A percentile compares a stretch with the other conserved stretches of the same genome.
Evolutionary conservation across 2,113 vertebrate genomes (phyloP).

Genomic region (Lycaon pictus): DNA sequence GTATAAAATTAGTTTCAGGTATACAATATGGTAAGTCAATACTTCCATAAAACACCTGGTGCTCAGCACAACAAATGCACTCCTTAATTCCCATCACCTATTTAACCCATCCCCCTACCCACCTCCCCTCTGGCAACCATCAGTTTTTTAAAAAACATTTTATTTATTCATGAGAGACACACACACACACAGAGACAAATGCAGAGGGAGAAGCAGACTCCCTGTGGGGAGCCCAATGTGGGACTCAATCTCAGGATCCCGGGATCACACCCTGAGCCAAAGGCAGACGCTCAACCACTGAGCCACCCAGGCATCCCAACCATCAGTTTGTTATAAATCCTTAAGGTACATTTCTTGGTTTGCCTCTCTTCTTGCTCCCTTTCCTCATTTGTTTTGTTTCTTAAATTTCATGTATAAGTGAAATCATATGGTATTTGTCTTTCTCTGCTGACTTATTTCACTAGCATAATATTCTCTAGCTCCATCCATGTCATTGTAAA

Average conservation of each 20-base stretch:
- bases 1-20: not conserved
- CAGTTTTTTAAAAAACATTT: not conserved
- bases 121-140: not conserved
- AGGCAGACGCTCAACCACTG: too few relatives aligned
- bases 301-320: not conserved
- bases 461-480: not conserved
- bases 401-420: not conserved
- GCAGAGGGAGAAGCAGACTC: too few relatives aligned
- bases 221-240: too few relatives aligned
- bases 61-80: not conserved
- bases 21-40: not conserved
- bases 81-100: not conserved
- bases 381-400: not conserved
- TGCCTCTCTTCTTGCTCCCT: not conserved
- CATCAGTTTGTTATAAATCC: not conserved
- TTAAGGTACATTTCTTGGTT: not conserved
- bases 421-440: not conserved
- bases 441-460: not conserved
- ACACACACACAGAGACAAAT: too few relatives aligned
- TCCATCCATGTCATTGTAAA: not conserved
- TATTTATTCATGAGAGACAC: too few relatives aligned
- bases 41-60: not conserved
- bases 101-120: not conserved
- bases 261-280: too few relatives aligned
- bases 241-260: too few relatives aligned